Conservation (phyloP, 2,888 invertebrate genomes). For the Dicranocentrus wangi region DNA sequence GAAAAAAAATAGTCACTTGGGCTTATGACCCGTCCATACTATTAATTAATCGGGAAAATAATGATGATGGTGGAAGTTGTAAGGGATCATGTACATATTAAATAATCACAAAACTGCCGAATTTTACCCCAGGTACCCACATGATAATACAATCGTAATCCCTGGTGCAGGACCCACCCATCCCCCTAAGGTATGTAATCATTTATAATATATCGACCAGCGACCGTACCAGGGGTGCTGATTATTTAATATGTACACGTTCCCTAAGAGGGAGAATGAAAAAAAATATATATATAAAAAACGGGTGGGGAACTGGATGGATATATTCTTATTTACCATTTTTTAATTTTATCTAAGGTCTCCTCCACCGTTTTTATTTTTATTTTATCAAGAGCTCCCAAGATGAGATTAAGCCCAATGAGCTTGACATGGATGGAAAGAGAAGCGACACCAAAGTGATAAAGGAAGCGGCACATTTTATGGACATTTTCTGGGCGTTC, state of each 20-base stretch:
- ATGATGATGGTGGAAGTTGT: slow-evolving; percentile 35
- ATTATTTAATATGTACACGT: too few species aligned
- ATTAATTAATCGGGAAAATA: slow-evolving; percentile 60
- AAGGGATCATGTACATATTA: too few species aligned
- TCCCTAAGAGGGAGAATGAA: too few species aligned
- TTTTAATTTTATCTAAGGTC: too few species aligned
- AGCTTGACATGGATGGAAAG: slow-evolving; percentile 19
- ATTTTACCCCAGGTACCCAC: too few species aligned
- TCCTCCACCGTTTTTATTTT: slow-evolving; percentile 63
- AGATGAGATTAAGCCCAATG: slow-evolving; percentile 29
- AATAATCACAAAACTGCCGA: too few species aligned
- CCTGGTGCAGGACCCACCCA: too few species aligned
- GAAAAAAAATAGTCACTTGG: slow-evolving; percentile 14
- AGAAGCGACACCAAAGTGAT: not conserved
- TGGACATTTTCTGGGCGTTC: slow-evolving; percentile 26
- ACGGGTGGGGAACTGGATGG: not conserved
- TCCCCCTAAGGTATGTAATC: too few species aligned
- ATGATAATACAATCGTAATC: too few species aligned
- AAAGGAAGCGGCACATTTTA: slow-evolving; percentile 17
- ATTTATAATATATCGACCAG: too few species aligned
- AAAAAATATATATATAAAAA: not conserved
- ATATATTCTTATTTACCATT: too few species aligned
- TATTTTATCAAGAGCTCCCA: slow-evolving; percentile 17
- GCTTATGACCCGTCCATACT: slow-evolving; percentile 48
- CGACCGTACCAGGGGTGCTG: too few species aligned